Evolutionary conservation across 2,888 invertebrate species (phyloP).

Genomic region (Thymelicus sylvestris): DNA sequence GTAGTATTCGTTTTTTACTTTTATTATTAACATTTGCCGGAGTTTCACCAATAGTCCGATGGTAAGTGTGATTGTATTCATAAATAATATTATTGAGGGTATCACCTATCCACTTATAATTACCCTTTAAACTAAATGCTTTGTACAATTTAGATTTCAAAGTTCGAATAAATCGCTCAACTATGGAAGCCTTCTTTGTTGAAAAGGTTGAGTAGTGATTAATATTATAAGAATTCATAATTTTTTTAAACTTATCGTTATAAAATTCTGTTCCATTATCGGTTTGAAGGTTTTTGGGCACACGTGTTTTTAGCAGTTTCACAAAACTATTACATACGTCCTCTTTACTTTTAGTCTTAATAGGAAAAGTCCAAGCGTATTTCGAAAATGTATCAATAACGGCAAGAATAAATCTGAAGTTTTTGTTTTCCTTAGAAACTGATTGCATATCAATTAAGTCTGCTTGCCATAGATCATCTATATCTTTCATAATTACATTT

Average conservation of each 20-base stretch:
- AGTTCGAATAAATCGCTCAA: slow-evolving; percentile 7
- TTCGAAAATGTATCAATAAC: slow-evolving; percentile 63
- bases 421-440: neutral
- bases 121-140: slow-evolving; percentile 8
- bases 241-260: slow-evolving; percentile 3
- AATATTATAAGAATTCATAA: slow-evolving; percentile 8
- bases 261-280: slow-evolving; percentile 7
- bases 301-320: slow-evolving; percentile 4
- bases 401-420: slow-evolving; percentile 40
- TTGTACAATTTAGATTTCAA: slow-evolving; percentile 6
- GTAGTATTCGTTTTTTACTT: neutral
- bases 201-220: slow-evolving; percentile 9
- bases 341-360: slow-evolving; percentile 9
- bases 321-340: slow-evolving; percentile 5
- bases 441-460: slow-evolving; percentile 55
- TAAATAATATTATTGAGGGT: slow-evolving; percentile 6
- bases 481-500: slow-evolving; percentile 53
- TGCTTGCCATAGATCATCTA: slow-evolving; percentile 68
- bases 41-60: neutral
- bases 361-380: neutral
- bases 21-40: neutral
- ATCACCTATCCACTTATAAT: slow-evolving; percentile 1
- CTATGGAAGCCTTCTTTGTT: neutral
- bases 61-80: slow-evolving; percentile 5
- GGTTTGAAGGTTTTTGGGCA: slow-evolving; percentile 5